phyloP scores from a whole-genome alignment of 2,113 vertebrate species.

The Gallinago undulata region DNA sequence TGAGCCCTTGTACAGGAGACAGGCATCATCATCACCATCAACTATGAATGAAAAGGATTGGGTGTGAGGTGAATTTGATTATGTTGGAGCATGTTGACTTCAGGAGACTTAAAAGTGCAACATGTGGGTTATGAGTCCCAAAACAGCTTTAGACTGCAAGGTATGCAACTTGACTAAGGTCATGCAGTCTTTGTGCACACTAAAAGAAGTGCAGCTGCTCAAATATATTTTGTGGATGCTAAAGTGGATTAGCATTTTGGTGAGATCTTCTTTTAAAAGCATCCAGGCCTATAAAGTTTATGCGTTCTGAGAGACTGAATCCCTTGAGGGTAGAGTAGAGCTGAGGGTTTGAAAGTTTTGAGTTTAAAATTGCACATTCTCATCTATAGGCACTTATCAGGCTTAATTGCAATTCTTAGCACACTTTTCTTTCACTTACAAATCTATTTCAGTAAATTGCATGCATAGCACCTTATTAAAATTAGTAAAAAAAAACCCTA shows the following conservation, averaged over 20 bases:
- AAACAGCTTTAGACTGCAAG: background rate
- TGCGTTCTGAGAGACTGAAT: background rate
- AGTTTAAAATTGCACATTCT: background rate
- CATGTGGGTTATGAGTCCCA: background rate
- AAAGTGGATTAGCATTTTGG: background rate
- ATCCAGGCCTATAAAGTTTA: background rate
- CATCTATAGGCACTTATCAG: background rate
- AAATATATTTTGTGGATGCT: background rate
- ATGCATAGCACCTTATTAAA: conserved; percentile 42
- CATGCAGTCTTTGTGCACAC: background rate
- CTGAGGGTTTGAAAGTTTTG: background rate
- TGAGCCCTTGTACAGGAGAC: background rate
- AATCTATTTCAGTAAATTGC: conserved; percentile 24
- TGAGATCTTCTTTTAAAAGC: background rate
- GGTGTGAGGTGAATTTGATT: background rate
- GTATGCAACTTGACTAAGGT: background rate
- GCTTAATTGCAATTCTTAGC: conserved; percentile 35
- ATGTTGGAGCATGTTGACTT: background rate
- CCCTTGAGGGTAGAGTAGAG: background rate
- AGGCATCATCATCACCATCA: too few relatives aligned
- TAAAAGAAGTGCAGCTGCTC: background rate
- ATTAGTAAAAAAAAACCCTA: background rate
- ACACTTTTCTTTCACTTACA: conserved; percentile 25
- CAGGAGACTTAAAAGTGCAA: background rate
- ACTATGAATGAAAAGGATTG: background rate